These are phyloP conservation scores for Drosophila percnosoma DNA, from an alignment of 2,888 invertebrate genomes.

Conservation along the genomic window DNA sequence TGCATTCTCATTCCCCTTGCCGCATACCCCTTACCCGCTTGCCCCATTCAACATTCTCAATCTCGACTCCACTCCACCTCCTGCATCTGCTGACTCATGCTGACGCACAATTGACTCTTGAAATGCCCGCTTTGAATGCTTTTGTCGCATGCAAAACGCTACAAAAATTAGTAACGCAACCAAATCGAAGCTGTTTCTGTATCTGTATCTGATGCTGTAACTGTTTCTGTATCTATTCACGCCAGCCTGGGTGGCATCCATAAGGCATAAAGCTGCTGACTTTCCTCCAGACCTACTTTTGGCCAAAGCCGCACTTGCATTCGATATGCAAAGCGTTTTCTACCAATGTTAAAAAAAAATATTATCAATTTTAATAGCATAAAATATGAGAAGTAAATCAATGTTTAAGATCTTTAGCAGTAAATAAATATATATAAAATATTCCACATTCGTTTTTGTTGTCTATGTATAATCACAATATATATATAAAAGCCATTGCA, in stretches of 20 bases:
- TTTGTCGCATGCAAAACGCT: slow-evolving; percentile 75
- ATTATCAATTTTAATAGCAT: background rate
- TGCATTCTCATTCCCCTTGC: slow-evolving; percentile 33
- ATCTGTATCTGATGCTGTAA: slow-evolving; percentile 19
- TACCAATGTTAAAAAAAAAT: too few relatives aligned
- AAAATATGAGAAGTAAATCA: background rate
- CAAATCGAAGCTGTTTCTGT: slow-evolving; percentile 41
- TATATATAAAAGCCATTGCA: background rate
- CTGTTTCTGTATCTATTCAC: slow-evolving; percentile 43
- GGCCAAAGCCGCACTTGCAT: slow-evolving; percentile 30
- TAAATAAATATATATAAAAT: background rate
- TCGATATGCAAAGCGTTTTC: background rate
- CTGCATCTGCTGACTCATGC: slow-evolving; percentile 66
- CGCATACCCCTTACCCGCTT: background rate
- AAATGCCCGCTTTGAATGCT: slow-evolving; percentile 48
- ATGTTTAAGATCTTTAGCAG: background rate
- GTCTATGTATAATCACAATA: background rate
- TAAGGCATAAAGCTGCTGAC: slow-evolving; percentile 35
- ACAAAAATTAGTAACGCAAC: slow-evolving; percentile 69
- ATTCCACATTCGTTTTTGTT: background rate
- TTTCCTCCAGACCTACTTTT: slow-evolving; percentile 6
- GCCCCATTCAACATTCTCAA: background rate
- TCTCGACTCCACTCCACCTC: background rate
- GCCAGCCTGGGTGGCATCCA: slow-evolving; percentile 69
- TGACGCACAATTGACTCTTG: slow-evolving; percentile 73